Evolutionary conservation across 2,797 vertebrate genomes (phyloP).

Genomic region (Rhinophrynus dorsalis): DNA sequence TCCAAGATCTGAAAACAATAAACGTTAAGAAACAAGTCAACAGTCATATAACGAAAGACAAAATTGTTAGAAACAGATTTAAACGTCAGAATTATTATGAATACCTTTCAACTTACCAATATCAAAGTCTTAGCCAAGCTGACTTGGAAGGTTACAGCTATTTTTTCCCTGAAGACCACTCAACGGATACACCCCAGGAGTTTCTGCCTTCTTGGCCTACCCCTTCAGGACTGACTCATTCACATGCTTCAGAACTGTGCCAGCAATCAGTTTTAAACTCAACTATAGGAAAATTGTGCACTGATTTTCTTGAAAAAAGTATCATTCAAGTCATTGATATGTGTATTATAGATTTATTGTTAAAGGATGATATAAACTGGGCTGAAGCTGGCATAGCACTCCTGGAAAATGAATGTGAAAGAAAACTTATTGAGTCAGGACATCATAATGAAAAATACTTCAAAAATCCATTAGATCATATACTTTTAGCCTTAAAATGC

Average conservation of each 20-base stretch:
- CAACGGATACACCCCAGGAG: slow-evolving; percentile 54
- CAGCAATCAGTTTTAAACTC: slow-evolving; percentile 73
- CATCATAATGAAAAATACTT: slow-evolving; percentile 49
- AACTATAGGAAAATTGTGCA: slow-evolving; percentile 71
- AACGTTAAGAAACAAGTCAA: not conserved
- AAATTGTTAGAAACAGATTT: slow-evolving; percentile 38
- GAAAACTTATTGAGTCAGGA: slow-evolving; percentile 73
- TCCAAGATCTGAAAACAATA: slow-evolving; percentile 1
- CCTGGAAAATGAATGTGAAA: slow-evolving; percentile 88
- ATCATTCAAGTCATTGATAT: slow-evolving; percentile 64
- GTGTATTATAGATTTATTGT: slow-evolving; percentile 80
- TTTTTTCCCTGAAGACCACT: slow-evolving; percentile 86
- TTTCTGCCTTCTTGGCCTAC: slow-evolving; percentile 75
- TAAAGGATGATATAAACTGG: slow-evolving; percentile 83
- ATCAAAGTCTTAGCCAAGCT: slow-evolving; percentile 71
- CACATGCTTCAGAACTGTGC: slow-evolving; percentile 65
- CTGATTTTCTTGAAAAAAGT: slow-evolving; percentile 63
- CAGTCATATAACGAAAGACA: slow-evolving; percentile 10
- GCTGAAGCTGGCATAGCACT: slow-evolving; percentile 72
- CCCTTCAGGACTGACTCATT: slow-evolving; percentile 72
- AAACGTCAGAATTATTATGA: slow-evolving; percentile 64
- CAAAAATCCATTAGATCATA: slow-evolving; percentile 58
- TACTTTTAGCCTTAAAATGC: slow-evolving; percentile 71
- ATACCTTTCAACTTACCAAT: slow-evolving; percentile 57
- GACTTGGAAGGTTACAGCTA: slow-evolving; percentile 74